Base-by-base conservation (phyloP, 1,140 invertebrate genomes). In the Diabrotica undecimpunctata region DNA sequence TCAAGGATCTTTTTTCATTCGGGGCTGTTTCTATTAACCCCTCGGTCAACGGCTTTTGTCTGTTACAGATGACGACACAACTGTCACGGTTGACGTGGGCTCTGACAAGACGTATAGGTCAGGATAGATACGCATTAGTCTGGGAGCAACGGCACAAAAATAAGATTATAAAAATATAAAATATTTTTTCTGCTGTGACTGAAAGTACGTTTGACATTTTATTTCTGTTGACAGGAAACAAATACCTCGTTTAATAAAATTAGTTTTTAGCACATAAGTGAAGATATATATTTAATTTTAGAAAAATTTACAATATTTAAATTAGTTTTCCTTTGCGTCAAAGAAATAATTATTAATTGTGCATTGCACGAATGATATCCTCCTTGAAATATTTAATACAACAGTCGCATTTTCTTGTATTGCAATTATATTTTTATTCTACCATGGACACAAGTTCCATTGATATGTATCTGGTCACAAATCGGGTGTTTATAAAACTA, bases 1-100 rank as follows among this genome's bases (percentile, higher is more conserved):
- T 54, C 53, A 54, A 54, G 53, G 7, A 13, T 12, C 25, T 54
- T 54, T 51, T 54, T 54, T 54, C 53, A 54, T 54, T 2, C 25
- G 53, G 10, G 9, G 53, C 12, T 8, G 53, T 54, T 54, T 54
- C 53, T 11, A 54, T 54, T 54, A 54, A 54, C 53, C 9, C 12
- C 10, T 46, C 41, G 41, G 41, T 46, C 41, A 46, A 46, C 41
- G 41, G 41, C 41, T 46, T 46, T 46, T 46, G 41, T 46, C 3
- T 46, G 41, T 46, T 10, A 46, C 41, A 46, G 41, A 5, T 8
- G 25, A 25, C 25, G 25, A 25, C 25, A 4, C 25, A 25, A 25
- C 25, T 25, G 25, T 25, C 25, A 25, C 25, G 25, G 25, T 25
- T 4, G 25, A 25, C 25, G 25, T 25, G 1, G 25, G 25, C 25